Conservation (phyloP, 2,888 invertebrate species). For the Aphelenchoides bicaudatus region DNA sequence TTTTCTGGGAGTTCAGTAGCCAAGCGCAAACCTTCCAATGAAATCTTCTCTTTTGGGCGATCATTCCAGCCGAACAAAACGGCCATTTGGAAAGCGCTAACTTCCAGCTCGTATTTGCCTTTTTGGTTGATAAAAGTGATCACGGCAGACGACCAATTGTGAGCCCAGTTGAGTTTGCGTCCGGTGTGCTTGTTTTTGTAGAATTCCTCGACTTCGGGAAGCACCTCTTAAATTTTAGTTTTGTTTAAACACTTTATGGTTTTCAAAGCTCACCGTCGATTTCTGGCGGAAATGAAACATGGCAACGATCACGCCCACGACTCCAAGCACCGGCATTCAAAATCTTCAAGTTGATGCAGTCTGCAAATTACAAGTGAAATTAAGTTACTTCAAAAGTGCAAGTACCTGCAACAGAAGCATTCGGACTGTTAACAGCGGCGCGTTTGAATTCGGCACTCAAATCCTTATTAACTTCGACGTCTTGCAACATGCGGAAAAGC, state of each 20-base stretch:
- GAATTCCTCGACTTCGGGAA: slow-evolving; percentile 97
- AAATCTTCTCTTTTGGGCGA: slow-evolving; percentile 76
- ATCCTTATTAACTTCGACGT: slow-evolving; percentile 95
- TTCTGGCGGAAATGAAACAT: slow-evolving; percentile 91
- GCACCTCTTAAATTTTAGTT: too few relatives aligned
- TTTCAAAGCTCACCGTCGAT: too few relatives aligned
- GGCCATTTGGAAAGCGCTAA: slow-evolving; percentile 99
- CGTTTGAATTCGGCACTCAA: slow-evolving; percentile 82
- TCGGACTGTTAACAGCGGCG: background rate
- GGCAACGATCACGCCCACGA: slow-evolving; percentile 81
- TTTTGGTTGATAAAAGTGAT: slow-evolving; percentile 87
- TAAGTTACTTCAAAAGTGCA: too few relatives aligned
- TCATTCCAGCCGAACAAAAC: slow-evolving; percentile 99
- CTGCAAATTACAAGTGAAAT: slow-evolving; percentile 51
- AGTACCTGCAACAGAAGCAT: slow-evolving; percentile 15
- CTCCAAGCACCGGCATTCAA: slow-evolving; percentile 98
- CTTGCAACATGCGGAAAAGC: slow-evolving; percentile 85
- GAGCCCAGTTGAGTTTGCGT: slow-evolving; percentile 93
- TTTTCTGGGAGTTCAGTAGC: slow-evolving; percentile 95
- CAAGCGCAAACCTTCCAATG: slow-evolving; percentile 90
- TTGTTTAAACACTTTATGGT: too few relatives aligned
- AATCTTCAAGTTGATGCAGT: slow-evolving; percentile 90
- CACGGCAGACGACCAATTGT: slow-evolving; percentile 99
- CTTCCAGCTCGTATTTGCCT: slow-evolving; percentile 92
- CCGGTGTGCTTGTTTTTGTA: slow-evolving; percentile 96